These are phyloP conservation scores for Leucoraja ocellata DNA, from an alignment of 2,797 vertebrate species.

Conservation along the genomic window DNA sequence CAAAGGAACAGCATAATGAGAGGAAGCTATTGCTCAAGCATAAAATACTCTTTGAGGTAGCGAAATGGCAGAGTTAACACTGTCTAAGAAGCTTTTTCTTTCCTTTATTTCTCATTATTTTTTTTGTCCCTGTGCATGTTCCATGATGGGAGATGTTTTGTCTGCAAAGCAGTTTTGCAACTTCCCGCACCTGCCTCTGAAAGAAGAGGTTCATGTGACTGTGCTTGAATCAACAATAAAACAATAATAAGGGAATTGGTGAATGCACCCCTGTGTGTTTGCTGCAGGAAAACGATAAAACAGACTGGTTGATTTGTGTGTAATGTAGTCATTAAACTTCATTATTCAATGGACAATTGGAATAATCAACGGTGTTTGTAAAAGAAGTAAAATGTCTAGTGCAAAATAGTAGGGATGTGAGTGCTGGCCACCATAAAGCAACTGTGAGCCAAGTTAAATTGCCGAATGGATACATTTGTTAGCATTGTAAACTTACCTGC, in stretches of 20 bases:
- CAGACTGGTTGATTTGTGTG: neutral
- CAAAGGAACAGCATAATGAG: constrained; percentile 75
- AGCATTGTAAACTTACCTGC: neutral
- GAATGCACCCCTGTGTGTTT: neutral
- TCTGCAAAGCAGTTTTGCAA: constrained; percentile 16
- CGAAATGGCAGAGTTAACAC: constrained; percentile 77
- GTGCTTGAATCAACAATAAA: constrained; percentile 5
- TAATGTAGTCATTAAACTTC: neutral
- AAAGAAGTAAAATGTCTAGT: neutral
- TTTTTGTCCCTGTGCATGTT: constrained; percentile 56
- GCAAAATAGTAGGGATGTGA: neutral
- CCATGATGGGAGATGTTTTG: constrained; percentile 29
- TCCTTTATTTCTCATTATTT: constrained; percentile 65
- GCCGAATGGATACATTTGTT: neutral
- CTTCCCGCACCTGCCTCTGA: constrained; percentile 17
- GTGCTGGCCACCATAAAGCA: neutral
- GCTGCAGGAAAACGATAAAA: neutral
- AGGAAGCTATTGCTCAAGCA: constrained; percentile 78
- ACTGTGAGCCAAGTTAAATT: neutral
- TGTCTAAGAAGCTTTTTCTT: constrained; percentile 74
- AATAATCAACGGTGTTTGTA: constrained; percentile 3
- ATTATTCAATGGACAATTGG: neutral
- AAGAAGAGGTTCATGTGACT: neutral
- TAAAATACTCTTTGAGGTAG: constrained; percentile 79
- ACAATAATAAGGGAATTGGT: neutral